These are phyloP conservation scores for Hipparchia sbordonii DNA, from an alignment of 2,888 invertebrate genomes.

Conservation along the genomic window DNA sequence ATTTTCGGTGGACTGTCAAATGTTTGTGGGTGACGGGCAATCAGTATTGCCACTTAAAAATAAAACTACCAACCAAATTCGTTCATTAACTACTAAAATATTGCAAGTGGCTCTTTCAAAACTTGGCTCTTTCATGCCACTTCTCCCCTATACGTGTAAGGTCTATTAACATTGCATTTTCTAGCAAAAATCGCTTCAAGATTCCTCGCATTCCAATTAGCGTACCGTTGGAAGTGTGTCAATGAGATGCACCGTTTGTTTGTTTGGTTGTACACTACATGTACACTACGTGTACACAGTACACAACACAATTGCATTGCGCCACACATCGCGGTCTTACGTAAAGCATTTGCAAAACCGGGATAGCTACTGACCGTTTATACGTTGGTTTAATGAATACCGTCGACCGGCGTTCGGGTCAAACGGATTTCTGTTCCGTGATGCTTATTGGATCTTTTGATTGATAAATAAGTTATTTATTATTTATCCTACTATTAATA, in stretches of 20 bases:
- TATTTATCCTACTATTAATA: too few relatives aligned
- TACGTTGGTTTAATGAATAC: not conserved
- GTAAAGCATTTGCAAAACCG: slow-evolving; percentile 9
- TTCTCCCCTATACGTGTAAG: too few relatives aligned
- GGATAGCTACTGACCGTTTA: slow-evolving; percentile 17
- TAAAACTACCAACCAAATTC: too few relatives aligned
- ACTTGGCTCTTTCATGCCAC: too few relatives aligned
- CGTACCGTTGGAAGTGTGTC: slow-evolving; percentile 23
- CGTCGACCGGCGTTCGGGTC: not conserved
- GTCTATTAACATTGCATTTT: not conserved
- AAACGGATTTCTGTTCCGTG: not conserved
- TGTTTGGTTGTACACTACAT: not conserved
- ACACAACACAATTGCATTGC: slow-evolving; percentile 6
- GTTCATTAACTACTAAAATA: too few relatives aligned
- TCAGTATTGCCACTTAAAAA: too few relatives aligned
- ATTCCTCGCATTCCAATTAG: slow-evolving; percentile 9
- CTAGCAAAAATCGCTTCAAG: slow-evolving; percentile 1
- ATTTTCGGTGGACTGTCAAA: too few relatives aligned
- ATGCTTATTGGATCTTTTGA: too few relatives aligned
- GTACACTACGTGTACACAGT: too few relatives aligned
- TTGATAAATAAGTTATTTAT: too few relatives aligned
- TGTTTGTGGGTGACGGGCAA: too few relatives aligned
- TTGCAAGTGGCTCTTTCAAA: too few relatives aligned
- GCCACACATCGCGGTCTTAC: slow-evolving; percentile 1
- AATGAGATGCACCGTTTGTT: slow-evolving; percentile 31